These are phyloP conservation scores for Colossoma macropomum DNA, from an alignment of 2,113 vertebrate species.

Conservation along the genomic window DNA sequence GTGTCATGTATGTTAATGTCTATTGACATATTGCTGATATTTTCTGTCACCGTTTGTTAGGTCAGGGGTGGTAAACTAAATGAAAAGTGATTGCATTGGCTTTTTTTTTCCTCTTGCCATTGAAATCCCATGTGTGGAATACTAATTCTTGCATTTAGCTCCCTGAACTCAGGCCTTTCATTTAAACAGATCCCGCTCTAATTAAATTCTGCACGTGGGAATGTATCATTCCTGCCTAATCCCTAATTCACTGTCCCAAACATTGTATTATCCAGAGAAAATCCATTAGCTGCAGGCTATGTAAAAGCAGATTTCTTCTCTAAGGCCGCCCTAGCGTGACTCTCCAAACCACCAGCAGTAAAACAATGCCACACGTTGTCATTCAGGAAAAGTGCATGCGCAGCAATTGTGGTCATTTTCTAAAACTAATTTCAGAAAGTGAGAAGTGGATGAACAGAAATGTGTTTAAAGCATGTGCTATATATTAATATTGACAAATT, in stretches of 20 bases:
- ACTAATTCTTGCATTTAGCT: slow-evolving; percentile 64
- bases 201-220: slow-evolving; percentile 62
- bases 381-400: not conserved
- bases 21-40: slow-evolving; percentile 48
- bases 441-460: not conserved
- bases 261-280: slow-evolving; percentile 57
- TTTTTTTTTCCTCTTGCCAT: slow-evolving; percentile 42
- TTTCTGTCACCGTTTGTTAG: slow-evolving; percentile 43
- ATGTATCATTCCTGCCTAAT: slow-evolving; percentile 57
- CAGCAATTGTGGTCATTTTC: slow-evolving; percentile 2
- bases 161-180: slow-evolving; percentile 52
- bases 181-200: slow-evolving; percentile 61
- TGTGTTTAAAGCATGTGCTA: no score
- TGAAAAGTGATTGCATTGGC: slow-evolving; percentile 57
- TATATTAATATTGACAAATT: not conserved
- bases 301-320: slow-evolving; percentile 29
- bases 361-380: slow-evolving; percentile 28
- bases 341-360: slow-evolving; percentile 1
- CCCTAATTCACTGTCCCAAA: slow-evolving; percentile 55
- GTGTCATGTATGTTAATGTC: slow-evolving; percentile 32
- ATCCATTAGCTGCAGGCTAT: slow-evolving; percentile 49
- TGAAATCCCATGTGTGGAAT: slow-evolving; percentile 60
- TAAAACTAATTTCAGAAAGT: slow-evolving; percentile 17
- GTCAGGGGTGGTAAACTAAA: slow-evolving; percentile 51
- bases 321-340: slow-evolving; percentile 5